A percentile compares a stretch with the other conserved stretches of the same genome.
Evolutionary conservation across 2,113 vertebrate species (phyloP).

Genomic region (Nannospalax galili): DNA sequence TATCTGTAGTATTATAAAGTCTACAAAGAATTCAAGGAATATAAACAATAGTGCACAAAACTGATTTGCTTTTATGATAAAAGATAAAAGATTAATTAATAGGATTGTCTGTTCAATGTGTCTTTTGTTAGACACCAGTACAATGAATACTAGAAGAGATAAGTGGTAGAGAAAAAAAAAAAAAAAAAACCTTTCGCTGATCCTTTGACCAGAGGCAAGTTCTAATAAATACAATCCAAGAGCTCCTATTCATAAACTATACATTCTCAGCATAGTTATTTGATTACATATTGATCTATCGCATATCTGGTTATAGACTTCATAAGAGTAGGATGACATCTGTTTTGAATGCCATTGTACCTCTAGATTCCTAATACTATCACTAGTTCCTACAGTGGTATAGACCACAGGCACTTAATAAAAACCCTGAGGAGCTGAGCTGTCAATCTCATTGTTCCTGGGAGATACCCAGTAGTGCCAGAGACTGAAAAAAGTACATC

Average conservation of each 20-base stretch:
- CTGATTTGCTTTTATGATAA: background rate
- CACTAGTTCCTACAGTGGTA: background rate
- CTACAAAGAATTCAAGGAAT: background rate
- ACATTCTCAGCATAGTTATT: background rate
- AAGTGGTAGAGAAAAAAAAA: background rate
- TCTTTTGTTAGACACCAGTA: background rate
- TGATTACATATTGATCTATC: background rate
- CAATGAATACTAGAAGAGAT: background rate
- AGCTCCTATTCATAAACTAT: background rate
- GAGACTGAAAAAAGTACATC: background rate
- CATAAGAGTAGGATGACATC: background rate
- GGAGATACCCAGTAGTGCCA: background rate
- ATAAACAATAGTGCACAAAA: slow-evolving; percentile 10
- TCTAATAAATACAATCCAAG: slow-evolving; percentile 4
- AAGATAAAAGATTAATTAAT: background rate
- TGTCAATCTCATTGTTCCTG: background rate
- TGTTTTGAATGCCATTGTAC: background rate
- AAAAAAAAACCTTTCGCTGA: background rate
- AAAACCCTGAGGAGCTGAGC: background rate
- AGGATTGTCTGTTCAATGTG: background rate
- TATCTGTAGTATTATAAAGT: slow-evolving; percentile 20
- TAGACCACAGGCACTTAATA: background rate
- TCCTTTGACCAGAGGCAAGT: background rate
- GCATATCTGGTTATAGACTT: background rate
- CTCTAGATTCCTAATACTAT: background rate